Conservation (phyloP, 2,797 vertebrate species). For the Danionella dracula region DNA sequence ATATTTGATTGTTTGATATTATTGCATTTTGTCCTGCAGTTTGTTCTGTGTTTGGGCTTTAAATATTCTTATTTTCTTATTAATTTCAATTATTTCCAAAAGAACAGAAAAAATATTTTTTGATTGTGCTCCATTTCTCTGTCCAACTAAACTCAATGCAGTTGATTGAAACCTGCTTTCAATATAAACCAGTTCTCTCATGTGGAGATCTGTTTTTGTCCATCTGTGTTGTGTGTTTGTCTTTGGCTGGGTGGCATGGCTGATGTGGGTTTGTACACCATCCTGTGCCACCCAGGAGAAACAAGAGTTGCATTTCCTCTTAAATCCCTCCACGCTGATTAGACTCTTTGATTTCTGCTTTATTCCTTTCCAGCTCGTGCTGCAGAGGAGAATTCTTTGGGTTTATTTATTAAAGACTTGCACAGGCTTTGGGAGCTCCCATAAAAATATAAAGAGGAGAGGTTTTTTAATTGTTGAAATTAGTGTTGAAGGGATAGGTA, state of each 20-base stretch:
- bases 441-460: conserved; percentile 13
- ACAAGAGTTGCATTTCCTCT: conserved; percentile 29
- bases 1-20: no score
- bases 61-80: no score
- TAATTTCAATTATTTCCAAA: no score
- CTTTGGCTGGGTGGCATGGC: conserved; percentile 29
- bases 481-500: neutral
- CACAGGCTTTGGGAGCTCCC: conserved; percentile 10
- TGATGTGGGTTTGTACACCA: conserved; percentile 33
- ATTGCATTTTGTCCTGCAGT: no score
- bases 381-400: conserved; percentile 1
- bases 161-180: no score
- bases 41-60: no score
- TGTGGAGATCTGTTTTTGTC: neutral
- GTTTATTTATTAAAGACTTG: conserved; percentile 39
- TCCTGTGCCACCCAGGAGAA: conserved; percentile 24
- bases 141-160: no score
- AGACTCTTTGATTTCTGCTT: conserved; percentile 38
- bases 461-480: neutral
- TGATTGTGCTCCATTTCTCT: no score
- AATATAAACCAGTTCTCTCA: neutral
- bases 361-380: conserved; percentile 19
- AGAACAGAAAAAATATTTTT: no score
- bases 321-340: conserved; percentile 34
- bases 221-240: conserved; percentile 21